Percentiles rank a stretch among this genome's conserved stretches.
phyloP scores from a whole-genome alignment of 2,888 invertebrate genomes.

The Anodontia alba region DNA sequence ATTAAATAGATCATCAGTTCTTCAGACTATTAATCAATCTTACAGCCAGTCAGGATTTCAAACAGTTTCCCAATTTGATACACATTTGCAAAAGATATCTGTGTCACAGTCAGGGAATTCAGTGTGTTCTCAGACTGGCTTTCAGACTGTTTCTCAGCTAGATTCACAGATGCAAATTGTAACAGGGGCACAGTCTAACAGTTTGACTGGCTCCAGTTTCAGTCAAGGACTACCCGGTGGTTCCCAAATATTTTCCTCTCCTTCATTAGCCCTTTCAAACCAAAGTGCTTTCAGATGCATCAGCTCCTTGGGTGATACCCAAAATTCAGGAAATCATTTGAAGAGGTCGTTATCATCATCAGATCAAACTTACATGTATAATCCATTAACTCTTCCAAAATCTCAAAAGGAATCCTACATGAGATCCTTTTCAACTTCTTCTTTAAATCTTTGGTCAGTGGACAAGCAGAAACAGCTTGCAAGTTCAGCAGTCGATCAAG shows the following conservation, averaged over 20 bases:
- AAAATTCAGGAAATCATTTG: neutral
- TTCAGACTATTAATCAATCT: conserved; percentile 14
- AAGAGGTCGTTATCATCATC: conserved; percentile 24
- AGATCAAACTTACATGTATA: conserved; percentile 25
- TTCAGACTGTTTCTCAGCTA: neutral
- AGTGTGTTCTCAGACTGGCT: neutral
- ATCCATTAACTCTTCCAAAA: conserved; percentile 8
- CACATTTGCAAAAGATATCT: neutral
- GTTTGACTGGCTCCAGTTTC: neutral
- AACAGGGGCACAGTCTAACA: conserved; percentile 22
- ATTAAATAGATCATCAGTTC: neutral
- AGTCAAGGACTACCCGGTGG: conserved; percentile 43
- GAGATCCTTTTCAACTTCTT: neutral
- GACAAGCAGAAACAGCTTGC: neutral
- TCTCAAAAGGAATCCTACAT: conserved; percentile 8
- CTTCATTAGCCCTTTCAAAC: neutral
- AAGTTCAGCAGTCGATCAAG: neutral
- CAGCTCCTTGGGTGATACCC: neutral
- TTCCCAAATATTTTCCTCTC: neutral
- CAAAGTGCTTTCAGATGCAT: conserved; percentile 21
- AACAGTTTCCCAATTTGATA: neutral
- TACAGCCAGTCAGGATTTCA: neutral
- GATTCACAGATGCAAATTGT: neutral
- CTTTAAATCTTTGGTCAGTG: neutral
- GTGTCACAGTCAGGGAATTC: conserved; percentile 26